Evolutionary conservation across 1,140 invertebrate genomes (phyloP), one percentile per base, ranked within the genome.

Genomic region (Sycobia sp.): DNA sequence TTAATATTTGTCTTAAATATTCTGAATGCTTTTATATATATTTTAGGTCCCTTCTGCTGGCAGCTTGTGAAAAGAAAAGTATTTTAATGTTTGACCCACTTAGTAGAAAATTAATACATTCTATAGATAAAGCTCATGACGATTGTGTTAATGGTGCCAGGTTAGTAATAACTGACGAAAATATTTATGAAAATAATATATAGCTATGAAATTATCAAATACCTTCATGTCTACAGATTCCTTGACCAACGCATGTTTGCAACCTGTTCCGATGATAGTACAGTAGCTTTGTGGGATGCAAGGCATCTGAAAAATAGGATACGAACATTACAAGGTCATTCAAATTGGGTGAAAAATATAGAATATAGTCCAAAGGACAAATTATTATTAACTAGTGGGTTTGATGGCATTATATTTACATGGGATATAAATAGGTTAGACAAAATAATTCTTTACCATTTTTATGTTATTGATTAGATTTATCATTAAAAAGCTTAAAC

Each of bases 341-440:
- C 91, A 0, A 95, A 95, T 81, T 97, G 95, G 95, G 95, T 97
- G 8, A 97, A 97, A 81, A 97, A 96, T 77, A 95, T 97, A 64
- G 95, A 97, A 75, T 97, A 94, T 76, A 94, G 92, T 46, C 85
- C 88, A n/a, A 89, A 88, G 68, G 90, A 94, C 72, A 90, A 93
- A 58, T 82, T 95, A 4, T 83, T 97, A 22, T 87, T 97, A 3
- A 95, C 93, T 3, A 96, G 94, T 34, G 94, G 93, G 7, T 92
- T 97, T 79, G 95, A 97, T 81, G 94, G 95, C 14, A 92, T 90
- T 68, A 94, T 97, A 76, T 95, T 92, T 72, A 92, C 93, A 2
- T 97, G 95, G 95, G 93, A 97, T 76, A 94, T 97, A 23, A 95
- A 96, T 79, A 93, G 88, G 76, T 91, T 85, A 75, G 64, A 43